Evolutionary conservation across 2,797 vertebrate species (phyloP).

Genomic region (Tiaroga cobitis): DNA sequence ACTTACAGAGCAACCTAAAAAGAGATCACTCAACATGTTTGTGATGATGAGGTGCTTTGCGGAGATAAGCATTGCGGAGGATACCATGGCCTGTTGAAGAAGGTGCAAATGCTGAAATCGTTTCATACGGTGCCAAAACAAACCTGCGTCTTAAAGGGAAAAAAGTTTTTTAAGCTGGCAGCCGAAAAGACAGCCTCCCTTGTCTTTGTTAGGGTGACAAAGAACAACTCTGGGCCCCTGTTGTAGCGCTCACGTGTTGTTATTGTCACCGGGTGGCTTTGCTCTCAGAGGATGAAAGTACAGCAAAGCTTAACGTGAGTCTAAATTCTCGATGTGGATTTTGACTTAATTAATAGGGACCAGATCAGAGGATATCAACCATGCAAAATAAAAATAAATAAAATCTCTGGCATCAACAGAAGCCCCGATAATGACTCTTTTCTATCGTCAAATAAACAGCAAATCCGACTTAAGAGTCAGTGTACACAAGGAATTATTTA

Average conservation of each 20-base stretch:
- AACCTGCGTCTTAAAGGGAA: constrained; percentile 52
- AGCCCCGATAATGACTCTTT: constrained; percentile 81
- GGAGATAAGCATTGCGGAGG: constrained; percentile 47
- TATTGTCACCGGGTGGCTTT: constrained; percentile 65
- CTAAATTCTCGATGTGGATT: constrained; percentile 75
- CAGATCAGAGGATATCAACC: constrained; percentile 78
- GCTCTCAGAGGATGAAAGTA: constrained; percentile 66
- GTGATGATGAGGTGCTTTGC: constrained; percentile 58
- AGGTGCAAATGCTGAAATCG: constrained; percentile 44
- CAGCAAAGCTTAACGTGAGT: constrained; percentile 64
- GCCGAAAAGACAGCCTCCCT: constrained; percentile 63
- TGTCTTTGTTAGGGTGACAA: constrained; percentile 73
- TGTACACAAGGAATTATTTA: constrained; percentile 94
- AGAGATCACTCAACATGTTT: constrained; percentile 57
- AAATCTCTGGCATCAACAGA: constrained; percentile 78
- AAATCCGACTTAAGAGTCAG: constrained; percentile 84
- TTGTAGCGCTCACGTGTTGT: constrained; percentile 68
- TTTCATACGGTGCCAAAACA: constrained; percentile 57
- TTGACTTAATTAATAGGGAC: constrained; percentile 81
- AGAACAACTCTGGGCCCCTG: constrained; percentile 60
- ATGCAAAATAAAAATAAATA: constrained; percentile 81
- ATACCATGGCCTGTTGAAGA: constrained; percentile 55
- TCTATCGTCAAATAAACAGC: constrained; percentile 83
- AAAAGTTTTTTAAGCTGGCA: constrained; percentile 49
- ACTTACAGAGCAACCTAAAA: constrained; percentile 54